These are phyloP conservation scores for Rhinoraja longicauda DNA, from an alignment of 2,797 vertebrate species.

Conservation along the genomic window DNA sequence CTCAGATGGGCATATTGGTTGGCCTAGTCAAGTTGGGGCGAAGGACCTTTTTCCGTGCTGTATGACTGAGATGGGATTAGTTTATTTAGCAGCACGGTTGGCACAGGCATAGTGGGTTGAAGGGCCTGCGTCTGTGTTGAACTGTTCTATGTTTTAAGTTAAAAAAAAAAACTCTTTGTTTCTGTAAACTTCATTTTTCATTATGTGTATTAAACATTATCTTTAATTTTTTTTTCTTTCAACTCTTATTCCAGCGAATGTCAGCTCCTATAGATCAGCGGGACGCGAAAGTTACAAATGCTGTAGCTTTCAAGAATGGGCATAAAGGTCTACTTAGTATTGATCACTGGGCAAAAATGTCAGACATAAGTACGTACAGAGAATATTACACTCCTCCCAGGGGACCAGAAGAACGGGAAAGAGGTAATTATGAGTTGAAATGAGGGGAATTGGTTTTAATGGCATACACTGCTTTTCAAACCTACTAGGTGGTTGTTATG, in stretches of 20 bases:
- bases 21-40: too few relatives aligned
- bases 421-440: neutral
- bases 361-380: neutral
- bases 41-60: too few relatives aligned
- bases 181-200: neutral
- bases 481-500: neutral
- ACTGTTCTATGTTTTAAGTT: too few relatives aligned
- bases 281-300: neutral
- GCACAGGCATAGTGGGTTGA: too few relatives aligned
- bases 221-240: neutral
- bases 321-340: conserved; percentile 16
- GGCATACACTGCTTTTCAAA: neutral
- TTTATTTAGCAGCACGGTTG: too few relatives aligned
- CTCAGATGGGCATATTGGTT: too few relatives aligned
- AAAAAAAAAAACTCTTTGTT: too few relatives aligned
- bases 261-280: neutral
- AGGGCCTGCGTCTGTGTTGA: too few relatives aligned
- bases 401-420: neutral
- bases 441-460: neutral
- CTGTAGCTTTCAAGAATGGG: conserved; percentile 14
- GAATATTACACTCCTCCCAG: neutral
- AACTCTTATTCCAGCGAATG: conserved; percentile 4
- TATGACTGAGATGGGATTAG: too few relatives aligned
- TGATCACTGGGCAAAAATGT: neutral
- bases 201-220: neutral